Percentiles rank a stretch among this genome's conserved stretches.
Evolutionary conservation across 1,140 invertebrate species (phyloP).

Genomic region (Subanguina moxae): DNA sequence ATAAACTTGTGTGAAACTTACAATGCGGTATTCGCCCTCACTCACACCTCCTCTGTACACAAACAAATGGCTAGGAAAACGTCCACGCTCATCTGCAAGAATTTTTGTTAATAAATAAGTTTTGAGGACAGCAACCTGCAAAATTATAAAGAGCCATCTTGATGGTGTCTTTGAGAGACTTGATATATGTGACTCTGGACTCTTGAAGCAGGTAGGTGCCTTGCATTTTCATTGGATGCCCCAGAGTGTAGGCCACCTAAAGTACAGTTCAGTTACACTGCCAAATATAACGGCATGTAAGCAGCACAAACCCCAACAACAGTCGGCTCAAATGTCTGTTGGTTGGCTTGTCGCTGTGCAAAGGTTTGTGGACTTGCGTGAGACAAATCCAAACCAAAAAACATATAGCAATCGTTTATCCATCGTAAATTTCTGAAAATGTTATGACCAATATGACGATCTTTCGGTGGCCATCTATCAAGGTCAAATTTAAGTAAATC

Average conservation of each 20-base stretch:
- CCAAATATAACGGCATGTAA: background rate
- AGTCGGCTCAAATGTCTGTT: background rate
- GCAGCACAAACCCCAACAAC: slow-evolving; percentile 1
- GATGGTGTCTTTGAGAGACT: background rate
- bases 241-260: slow-evolving; percentile 9
- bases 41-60: slow-evolving; percentile 11
- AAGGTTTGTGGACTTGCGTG: slow-evolving; percentile 2
- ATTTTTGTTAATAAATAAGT: too few species aligned
- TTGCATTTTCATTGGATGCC: background rate
- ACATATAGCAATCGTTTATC: background rate
- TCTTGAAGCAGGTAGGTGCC: slow-evolving; percentile 7
- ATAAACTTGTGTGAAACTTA: slow-evolving; percentile 1
- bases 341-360: background rate
- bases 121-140: slow-evolving; percentile 1
- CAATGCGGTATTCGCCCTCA: slow-evolving; percentile 12
- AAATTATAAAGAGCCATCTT: slow-evolving; percentile 1
- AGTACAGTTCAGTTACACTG: background rate
- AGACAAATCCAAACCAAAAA: slow-evolving; percentile 6
- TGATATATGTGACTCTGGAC: background rate
- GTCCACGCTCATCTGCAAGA: too few species aligned
- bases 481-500: too few species aligned
- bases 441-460: too few species aligned
- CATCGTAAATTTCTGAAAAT: background rate
- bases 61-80: background rate
- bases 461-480: too few species aligned